A percentile compares a stretch with the other conserved stretches of the same genome.
Evolutionary conservation across 2,797 vertebrate genomes (phyloP).

Genomic region (Protosalanx chinensis): DNA sequence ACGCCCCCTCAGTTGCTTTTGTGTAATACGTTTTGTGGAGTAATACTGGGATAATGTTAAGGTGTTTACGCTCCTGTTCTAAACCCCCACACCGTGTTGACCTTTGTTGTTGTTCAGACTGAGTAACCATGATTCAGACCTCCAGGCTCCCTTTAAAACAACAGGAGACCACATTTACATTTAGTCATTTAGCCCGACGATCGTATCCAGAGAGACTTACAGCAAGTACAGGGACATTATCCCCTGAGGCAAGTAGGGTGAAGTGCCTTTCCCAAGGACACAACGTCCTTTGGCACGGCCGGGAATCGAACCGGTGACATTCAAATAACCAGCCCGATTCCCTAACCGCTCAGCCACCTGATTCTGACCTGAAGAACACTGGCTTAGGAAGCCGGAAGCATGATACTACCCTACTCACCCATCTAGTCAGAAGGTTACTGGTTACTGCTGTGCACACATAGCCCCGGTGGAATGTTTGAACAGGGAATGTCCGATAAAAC

Average conservation of each 20-base stretch:
- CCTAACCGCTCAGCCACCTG: not conserved
- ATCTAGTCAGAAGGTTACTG: conserved; percentile 17
- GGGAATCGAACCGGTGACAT: no score
- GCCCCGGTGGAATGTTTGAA: conserved; percentile 18
- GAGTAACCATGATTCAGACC: not conserved
- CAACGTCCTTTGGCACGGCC: no score
- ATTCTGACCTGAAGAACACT: not conserved
- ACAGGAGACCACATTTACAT: not conserved
- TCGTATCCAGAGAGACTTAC: no score
- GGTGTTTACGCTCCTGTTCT: not conserved
- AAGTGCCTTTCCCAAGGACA: no score
- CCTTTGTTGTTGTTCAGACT: not conserved
- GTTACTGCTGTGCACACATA: conserved; percentile 7
- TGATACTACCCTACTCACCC: not conserved
- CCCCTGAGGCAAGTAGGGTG: no score
- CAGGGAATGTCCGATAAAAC: conserved; percentile 2
- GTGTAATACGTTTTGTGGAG: no score
- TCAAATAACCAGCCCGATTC: no score
- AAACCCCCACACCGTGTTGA: not conserved
- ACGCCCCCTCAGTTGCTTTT: no score
- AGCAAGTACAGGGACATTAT: no score
- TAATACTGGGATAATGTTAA: no score
- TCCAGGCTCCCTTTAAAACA: not conserved
- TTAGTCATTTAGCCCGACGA: no score
- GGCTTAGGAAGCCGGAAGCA: conserved; percentile 5